Evolutionary conservation across 2,113 vertebrate genomes (phyloP), one percentile per base, ranked within the genome.

Genomic region (Trachemys scripta): DNA sequence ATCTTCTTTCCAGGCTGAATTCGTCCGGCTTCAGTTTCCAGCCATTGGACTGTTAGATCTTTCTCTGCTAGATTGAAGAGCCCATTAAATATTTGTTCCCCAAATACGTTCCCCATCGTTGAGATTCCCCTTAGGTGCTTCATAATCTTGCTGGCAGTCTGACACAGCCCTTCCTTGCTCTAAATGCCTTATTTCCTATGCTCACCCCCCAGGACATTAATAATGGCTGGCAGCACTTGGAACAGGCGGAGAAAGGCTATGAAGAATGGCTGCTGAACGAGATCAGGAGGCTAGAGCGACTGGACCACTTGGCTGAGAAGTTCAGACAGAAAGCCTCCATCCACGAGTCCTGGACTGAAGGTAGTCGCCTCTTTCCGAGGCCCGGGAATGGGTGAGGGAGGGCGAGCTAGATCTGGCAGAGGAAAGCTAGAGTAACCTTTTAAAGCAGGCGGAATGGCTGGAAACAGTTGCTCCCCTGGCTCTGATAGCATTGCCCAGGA

Each of bases 261-360:
- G 99, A 99, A 96, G 99, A 99, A 89, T 99, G 99, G 99, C 98
- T 99, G 31, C 98, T 99, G 80, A 99, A 99, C 1, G 99, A 99
- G 96, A 99, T 99, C 89, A 96, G 99, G 49, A 98, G 99, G 53
- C 98, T 99, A 90, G 99, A 99, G 97, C 98, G 99, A 31, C 98
- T 99, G 0, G 99, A 99, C 62, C 99, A 99, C 95, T 96, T 99
- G 97, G 99, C 99, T 0, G 99, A 99, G 98, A 99, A 99, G 96
- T 99, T 99, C 97, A 96, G 99, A 31, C 99, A 99, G 98, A 99
- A 99, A 83, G 99, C 99, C 0, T 98, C 99, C 51, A 99, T 99
- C 98, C 99, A 99, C 0, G 99, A 99, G 91, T 97, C 98, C 95
- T 99, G 99, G 99, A 99, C 99, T 0, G 99, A 99, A 1, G 99